Evolutionary conservation across 2,888 invertebrate species (phyloP).

Genomic region (Anaspis maculata): DNA sequence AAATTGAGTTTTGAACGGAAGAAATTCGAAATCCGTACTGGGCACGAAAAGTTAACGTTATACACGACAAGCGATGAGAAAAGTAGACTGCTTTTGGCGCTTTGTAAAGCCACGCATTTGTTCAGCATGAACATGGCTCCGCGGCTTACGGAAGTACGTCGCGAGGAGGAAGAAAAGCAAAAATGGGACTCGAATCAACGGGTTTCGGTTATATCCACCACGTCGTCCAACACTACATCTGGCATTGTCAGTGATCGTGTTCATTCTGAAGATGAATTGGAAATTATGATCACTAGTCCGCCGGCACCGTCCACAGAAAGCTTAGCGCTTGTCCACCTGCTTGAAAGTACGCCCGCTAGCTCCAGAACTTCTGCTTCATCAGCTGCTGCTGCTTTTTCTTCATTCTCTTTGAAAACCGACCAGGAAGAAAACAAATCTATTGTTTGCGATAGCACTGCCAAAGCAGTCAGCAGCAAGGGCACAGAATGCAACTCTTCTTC

Average conservation of each 20-base stretch:
- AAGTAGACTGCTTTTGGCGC: constrained; percentile 68
- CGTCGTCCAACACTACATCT: constrained; percentile 94
- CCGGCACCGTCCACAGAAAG: constrained; percentile 84
- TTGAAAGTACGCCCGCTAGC: constrained; percentile 56
- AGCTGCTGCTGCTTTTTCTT: constrained; percentile 41
- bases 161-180: constrained; percentile 68
- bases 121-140: constrained; percentile 90
- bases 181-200: constrained; percentile 41
- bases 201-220: constrained; percentile 60
- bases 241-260: constrained; percentile 94
- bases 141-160: constrained; percentile 71
- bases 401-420: constrained; percentile 38
- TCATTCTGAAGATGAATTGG: constrained; percentile 89
- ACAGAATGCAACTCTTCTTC: constrained; percentile 77
- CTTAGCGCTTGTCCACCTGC: constrained; percentile 67
- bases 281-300: constrained; percentile 70
- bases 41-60: constrained; percentile 79
- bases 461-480: constrained; percentile 46
- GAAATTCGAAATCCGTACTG: constrained; percentile 92
- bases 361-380: constrained; percentile 49
- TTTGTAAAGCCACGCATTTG: constrained; percentile 72
- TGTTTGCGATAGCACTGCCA: too few relatives aligned
- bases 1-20: constrained; percentile 94
- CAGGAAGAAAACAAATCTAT: constrained; percentile 34
- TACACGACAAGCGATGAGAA: constrained; percentile 91